Percentiles rank a stretch among this genome's conserved stretches.
Conservation (phyloP, 2,113 vertebrate genomes). For the Pogona vitticeps region DNA sequence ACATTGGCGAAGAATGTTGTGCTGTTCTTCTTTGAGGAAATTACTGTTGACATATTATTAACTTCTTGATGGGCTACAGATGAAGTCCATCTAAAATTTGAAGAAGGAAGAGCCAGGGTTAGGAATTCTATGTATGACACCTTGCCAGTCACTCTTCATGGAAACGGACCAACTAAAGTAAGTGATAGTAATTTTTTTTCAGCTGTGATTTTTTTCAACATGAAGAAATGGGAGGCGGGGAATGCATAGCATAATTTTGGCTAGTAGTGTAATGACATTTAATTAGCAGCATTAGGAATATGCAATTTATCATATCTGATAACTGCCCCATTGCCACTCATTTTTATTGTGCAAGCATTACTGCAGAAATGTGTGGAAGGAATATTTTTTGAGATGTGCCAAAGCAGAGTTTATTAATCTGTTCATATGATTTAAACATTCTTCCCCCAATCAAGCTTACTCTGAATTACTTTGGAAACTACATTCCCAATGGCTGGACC, state of each 20-base stretch:
- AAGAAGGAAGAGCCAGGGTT: slow-evolving; percentile 86
- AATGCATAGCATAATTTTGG: too few species aligned
- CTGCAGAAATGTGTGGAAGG: background rate
- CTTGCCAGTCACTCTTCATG: slow-evolving; percentile 88
- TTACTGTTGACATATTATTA: background rate
- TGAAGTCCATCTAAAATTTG: slow-evolving; percentile 95
- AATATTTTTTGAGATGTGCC: background rate
- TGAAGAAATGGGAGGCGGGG: background rate
- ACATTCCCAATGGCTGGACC: slow-evolving; percentile 93
- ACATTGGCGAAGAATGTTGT: background rate
- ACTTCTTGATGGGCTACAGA: slow-evolving; percentile 71
- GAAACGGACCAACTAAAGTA: slow-evolving; percentile 96
- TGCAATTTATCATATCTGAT: background rate
- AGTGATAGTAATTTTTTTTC: slow-evolving; percentile 54
- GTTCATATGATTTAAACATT: slow-evolving; percentile 8
- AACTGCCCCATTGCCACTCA: background rate
- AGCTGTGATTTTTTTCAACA: background rate
- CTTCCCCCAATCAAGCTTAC: slow-evolving; percentile 82
- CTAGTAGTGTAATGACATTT: background rate
- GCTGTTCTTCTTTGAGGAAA: slow-evolving; percentile 5
- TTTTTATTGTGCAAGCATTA: background rate
- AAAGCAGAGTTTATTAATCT: background rate
- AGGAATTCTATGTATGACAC: slow-evolving; percentile 92
- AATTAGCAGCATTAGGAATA: background rate
- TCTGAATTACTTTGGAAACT: slow-evolving; percentile 94